These are phyloP conservation scores for Leptonema lineaticorne DNA, from an alignment of 1,140 invertebrate genomes.

Conservation along the genomic window DNA sequence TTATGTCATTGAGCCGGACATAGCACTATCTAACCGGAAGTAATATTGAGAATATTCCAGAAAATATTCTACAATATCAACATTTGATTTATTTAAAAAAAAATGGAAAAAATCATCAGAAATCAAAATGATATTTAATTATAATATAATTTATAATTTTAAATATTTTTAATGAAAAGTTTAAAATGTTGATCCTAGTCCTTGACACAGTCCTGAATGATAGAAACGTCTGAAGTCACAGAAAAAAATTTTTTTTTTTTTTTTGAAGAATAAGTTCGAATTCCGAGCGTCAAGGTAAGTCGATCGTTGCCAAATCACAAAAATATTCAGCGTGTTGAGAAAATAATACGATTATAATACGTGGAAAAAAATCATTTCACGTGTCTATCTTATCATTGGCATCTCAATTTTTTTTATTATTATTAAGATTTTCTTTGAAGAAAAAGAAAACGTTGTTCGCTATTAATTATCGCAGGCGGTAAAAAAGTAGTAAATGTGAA, in stretches of 20 bases:
- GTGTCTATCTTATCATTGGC: not conserved
- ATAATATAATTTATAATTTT: too few relatives aligned
- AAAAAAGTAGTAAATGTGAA: too few relatives aligned
- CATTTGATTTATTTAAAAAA: too few relatives aligned
- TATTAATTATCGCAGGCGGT: too few relatives aligned
- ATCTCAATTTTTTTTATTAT: not conserved
- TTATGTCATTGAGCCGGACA: not conserved
- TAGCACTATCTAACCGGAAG: not conserved
- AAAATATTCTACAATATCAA: not conserved
- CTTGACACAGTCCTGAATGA: constrained; percentile 3
- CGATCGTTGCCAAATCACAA: not conserved
- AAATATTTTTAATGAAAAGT: too few relatives aligned
- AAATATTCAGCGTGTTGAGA: not conserved
- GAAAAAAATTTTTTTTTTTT: too few relatives aligned
- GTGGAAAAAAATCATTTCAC: not conserved
- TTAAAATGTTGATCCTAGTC: too few relatives aligned
- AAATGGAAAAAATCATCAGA: too few relatives aligned
- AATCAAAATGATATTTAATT: too few relatives aligned
- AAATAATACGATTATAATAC: not conserved
- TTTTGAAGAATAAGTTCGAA: not conserved
- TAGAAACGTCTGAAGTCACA: not conserved
- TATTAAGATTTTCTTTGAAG: too few relatives aligned
- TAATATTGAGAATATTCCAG: too few relatives aligned
- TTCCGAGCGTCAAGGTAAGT: not conserved
- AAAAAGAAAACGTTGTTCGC: too few relatives aligned